A percentile compares a stretch with the other conserved stretches of the same genome.
Evolutionary conservation across 1,140 invertebrate genomes (phyloP).

Genomic region (Caenorhabditis briggsae): DNA sequence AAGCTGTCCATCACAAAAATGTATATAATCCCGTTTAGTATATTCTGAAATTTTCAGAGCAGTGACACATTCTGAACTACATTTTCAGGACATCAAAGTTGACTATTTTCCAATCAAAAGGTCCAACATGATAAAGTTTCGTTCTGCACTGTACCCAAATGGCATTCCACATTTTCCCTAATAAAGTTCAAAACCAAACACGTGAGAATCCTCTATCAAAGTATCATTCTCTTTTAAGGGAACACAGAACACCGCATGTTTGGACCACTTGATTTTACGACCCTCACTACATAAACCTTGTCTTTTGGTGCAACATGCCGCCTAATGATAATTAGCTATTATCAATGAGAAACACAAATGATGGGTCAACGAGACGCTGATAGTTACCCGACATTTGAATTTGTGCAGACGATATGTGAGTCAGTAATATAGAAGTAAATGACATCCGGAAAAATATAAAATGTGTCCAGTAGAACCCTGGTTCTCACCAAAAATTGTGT

Average conservation of each 20-base stretch:
- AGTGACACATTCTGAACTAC: too few species aligned
- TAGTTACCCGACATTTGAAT: conserved; percentile 27
- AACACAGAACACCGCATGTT: not conserved
- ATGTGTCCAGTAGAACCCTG: conserved; percentile 8
- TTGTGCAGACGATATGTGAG: not conserved
- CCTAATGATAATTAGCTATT: conserved; percentile 42
- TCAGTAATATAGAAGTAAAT: not conserved
- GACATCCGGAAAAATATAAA: conserved; percentile 5
- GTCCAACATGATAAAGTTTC: too few species aligned
- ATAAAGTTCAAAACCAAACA: too few species aligned
- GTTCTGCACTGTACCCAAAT: too few species aligned
- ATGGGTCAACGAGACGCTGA: not conserved
- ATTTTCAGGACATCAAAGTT: too few species aligned
- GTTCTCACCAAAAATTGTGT: not conserved
- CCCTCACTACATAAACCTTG: conserved; percentile 41
- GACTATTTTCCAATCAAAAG: too few species aligned
- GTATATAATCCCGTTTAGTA: too few species aligned
- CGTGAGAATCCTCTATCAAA: too few species aligned
- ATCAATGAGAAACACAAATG: not conserved
- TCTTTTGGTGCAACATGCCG: conserved; percentile 15
- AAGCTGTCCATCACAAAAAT: too few species aligned
- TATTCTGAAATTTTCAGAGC: too few species aligned
- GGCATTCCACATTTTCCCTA: too few species aligned
- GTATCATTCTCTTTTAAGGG: too few species aligned
- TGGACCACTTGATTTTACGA: not conserved